Base-by-base conservation (phyloP, 30 jellyfish, hydroid and myxozoan genomes). In the Aurelia aurita complex sp. Pacific region DNA sequence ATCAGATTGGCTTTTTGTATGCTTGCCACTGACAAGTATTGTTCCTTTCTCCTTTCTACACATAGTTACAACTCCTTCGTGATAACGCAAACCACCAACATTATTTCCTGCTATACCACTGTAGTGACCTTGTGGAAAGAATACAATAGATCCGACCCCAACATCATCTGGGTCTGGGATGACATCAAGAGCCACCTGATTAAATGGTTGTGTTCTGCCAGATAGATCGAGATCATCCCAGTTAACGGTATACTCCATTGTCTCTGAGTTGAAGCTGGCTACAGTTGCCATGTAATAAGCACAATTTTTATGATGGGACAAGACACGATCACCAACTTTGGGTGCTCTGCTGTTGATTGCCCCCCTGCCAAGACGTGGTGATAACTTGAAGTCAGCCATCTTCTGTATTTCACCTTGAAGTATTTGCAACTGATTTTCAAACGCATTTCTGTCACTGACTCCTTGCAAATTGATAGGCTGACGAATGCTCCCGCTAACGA, bases 151-250 rank as follows among this genome's bases (percentile, higher is more conserved):
- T 17, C 90, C 97, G 40, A 85, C 92, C 1, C 96, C 97, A 2
- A 91, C 90, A 36, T 68, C 92, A 64, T 91, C 96, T 9, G 88
- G 68, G 33, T 91, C 97, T 29, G 97, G 97, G 6, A 86, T 86
- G 11, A 68, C 84, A 62, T 91, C 96, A 29, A 91, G 55, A 10
- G 97, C 97, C 5, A 88, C 95, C 46, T 85, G 92, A 53, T 91
- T 61, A 63, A 77, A 91, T 38, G 86, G 85, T 38, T 79, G 96
- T 33, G 73, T 88, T 38, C 93, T 66, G n/a, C 97, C 97, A 19
- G 92, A 52, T 17, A 96, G 92, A 76, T 91, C 97, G 9, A 90
- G 92, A 52, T 91, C 96, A 46, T 91, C 97, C 97, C 97, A 91
- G 64, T 78, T 59, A 33, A 91, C 97, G 2, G 96, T 85, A 40